phyloP scores from a whole-genome alignment of 1,140 invertebrate genomes.

The Cecropterus lyciades region DNA sequence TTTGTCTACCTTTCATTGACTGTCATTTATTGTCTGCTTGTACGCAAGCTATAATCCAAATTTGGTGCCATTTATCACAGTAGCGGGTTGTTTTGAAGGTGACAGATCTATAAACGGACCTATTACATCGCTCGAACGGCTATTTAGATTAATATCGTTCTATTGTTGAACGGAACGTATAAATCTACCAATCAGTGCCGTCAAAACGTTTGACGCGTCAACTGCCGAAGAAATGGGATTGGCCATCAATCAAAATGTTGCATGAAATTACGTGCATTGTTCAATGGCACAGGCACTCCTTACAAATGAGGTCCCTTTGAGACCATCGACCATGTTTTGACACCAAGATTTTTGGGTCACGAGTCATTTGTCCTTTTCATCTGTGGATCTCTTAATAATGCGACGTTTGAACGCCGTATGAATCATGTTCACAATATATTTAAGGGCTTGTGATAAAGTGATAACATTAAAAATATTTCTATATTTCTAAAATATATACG shows the following conservation, averaged over 20 bases:
- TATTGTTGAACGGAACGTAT: constrained; percentile 53
- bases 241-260: constrained; percentile 73
- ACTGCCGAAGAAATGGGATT: constrained; percentile 61
- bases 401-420: constrained; percentile 11
- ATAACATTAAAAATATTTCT: neutral
- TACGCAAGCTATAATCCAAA: constrained; percentile 3
- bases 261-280: constrained; percentile 76
- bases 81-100: constrained; percentile 38
- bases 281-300: constrained; percentile 59
- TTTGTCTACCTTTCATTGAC: neutral
- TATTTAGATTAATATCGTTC: constrained; percentile 60
- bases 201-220: constrained; percentile 70
- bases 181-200: constrained; percentile 62
- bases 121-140: constrained; percentile 36
- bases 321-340: constrained; percentile 38
- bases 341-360: constrained; percentile 41
- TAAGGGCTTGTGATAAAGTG: neutral
- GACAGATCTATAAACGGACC: constrained; percentile 38
- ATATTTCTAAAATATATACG: neutral
- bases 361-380: constrained; percentile 37
- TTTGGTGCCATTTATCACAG: constrained; percentile 38
- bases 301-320: constrained; percentile 64
- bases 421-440: constrained; percentile 1
- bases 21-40: constrained; percentile 4
- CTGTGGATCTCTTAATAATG: constrained; percentile 27